Percentiles rank a stretch among this genome's conserved stretches.
Evolutionary conservation across 2,797 vertebrate species (phyloP).

Genomic region (Peromyscus melanophrys): DNA sequence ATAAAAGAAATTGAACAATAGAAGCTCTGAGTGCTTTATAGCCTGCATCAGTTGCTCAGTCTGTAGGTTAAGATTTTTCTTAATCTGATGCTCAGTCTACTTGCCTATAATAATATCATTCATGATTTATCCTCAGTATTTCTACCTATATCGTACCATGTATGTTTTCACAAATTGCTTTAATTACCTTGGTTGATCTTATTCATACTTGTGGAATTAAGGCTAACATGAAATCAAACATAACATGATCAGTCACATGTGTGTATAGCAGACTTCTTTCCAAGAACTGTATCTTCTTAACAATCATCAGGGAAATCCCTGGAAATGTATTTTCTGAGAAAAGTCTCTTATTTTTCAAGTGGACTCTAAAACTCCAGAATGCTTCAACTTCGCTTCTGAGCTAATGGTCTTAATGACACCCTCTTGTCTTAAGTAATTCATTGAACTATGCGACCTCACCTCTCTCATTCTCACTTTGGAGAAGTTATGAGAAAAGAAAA

Average conservation of each 20-base stretch:
- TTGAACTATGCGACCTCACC: conserved; percentile 7
- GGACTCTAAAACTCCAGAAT: not conserved
- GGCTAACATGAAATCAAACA: not conserved
- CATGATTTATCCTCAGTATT: not conserved
- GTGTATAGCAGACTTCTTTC: not conserved
- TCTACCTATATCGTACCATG: not conserved
- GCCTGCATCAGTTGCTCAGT: not conserved
- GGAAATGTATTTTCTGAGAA: not conserved
- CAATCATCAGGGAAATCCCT: not conserved
- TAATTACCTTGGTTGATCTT: not conserved
- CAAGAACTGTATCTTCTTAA: not conserved
- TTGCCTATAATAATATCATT: not conserved
- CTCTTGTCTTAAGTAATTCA: conserved; percentile 32
- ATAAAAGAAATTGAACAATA: not conserved
- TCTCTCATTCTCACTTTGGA: conserved; percentile 24
- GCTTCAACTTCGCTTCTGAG: not conserved
- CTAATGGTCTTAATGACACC: not conserved
- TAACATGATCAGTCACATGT: not conserved
- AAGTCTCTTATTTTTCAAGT: conserved; percentile 24
- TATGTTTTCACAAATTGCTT: conserved; percentile 22
- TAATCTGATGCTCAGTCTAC: not conserved
- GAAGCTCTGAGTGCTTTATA: not conserved
- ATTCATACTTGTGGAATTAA: conserved; percentile 34
- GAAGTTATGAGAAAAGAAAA: not conserved
- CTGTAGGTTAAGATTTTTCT: not conserved